These are phyloP conservation scores for Tor tambroides DNA, from an alignment of 2,113 vertebrate genomes.

Conservation along the genomic window DNA sequence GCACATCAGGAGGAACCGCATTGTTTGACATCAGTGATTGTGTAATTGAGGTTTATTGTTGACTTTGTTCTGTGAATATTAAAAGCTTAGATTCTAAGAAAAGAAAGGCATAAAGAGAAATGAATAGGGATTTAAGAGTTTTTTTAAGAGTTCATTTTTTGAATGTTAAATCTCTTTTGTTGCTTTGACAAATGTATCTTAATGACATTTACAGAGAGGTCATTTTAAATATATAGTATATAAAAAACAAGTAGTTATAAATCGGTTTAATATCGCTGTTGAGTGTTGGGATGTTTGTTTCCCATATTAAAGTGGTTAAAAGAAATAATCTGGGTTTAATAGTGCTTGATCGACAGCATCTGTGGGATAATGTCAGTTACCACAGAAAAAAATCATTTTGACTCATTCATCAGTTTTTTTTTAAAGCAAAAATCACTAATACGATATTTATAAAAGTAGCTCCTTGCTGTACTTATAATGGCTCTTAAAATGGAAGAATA, in stretches of 20 bases:
- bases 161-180: background rate
- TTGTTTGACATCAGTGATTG: slow-evolving; percentile 47
- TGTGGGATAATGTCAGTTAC: slow-evolving; percentile 1
- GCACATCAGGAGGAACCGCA: slow-evolving; percentile 23
- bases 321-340: slow-evolving; percentile 7
- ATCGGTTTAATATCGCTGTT: background rate
- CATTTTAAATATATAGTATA: background rate
- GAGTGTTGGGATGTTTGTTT: background rate
- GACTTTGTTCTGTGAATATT: slow-evolving; percentile 19
- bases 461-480: background rate
- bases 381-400: background rate
- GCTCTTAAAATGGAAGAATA: background rate
- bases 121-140: background rate
- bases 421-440: background rate
- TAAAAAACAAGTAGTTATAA: background rate
- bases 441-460: background rate
- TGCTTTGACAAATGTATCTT: background rate
- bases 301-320: slow-evolving; percentile 42
- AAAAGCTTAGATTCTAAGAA: slow-evolving; percentile 27
- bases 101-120: background rate
- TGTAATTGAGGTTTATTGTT: slow-evolving; percentile 15
- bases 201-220: slow-evolving; percentile 16
- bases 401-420: background rate
- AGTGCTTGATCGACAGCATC: background rate
- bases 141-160: background rate